These are phyloP conservation scores for Lytechinus pictus DNA, from an alignment of 35 echinoderm and acorn worm species.

Conservation along the genomic window DNA sequence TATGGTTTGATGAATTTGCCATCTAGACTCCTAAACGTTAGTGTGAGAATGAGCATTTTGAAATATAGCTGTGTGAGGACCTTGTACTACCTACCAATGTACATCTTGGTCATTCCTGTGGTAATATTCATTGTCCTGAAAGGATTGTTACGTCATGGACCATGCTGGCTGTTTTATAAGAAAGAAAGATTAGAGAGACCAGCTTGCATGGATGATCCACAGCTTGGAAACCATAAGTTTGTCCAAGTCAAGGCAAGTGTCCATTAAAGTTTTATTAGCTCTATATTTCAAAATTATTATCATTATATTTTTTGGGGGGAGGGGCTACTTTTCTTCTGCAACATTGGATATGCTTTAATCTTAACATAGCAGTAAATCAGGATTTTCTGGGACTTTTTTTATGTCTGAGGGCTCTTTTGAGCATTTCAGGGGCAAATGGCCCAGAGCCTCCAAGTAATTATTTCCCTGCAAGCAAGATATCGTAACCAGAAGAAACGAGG, in stretches of 20 bases:
- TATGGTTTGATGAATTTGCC: too few relatives aligned
- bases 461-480: too few relatives aligned
- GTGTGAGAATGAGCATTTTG: neutral
- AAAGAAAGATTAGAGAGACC: slow-evolving; percentile 56
- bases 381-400: too few relatives aligned
- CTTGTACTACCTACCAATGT: neutral
- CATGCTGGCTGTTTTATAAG: slow-evolving; percentile 44
- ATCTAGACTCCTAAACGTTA: neutral
- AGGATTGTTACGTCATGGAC: neutral
- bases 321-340: too few relatives aligned
- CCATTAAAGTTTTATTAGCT: neutral
- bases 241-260: slow-evolving; percentile 59
- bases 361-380: too few relatives aligned
- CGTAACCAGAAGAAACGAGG: too few relatives aligned
- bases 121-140: neutral
- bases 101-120: neutral
- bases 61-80: neutral
- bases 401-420: too few relatives aligned
- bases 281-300: neutral
- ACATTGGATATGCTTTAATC: too few relatives aligned
- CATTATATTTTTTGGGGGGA: too few relatives aligned
- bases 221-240: slow-evolving; percentile 68
- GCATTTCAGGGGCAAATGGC: too few relatives aligned
- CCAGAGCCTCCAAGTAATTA: too few relatives aligned
- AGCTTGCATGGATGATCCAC: slow-evolving; percentile 66